Conservation (phyloP, 92 coral and sea anemone species). For the Siderastrea siderea region DNA sequence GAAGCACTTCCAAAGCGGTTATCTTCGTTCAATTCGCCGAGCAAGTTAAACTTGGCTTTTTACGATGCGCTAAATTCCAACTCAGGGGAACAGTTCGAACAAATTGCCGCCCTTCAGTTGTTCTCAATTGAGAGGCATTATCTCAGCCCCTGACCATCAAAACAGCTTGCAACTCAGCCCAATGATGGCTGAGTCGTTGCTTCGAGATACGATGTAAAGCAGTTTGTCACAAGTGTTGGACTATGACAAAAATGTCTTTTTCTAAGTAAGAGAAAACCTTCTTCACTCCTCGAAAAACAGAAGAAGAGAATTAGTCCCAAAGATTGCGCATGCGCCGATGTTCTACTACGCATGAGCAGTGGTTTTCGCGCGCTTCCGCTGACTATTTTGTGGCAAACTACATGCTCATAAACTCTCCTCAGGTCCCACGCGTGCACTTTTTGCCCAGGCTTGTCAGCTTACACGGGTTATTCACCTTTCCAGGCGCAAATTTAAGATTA, state of each 20-base stretch:
- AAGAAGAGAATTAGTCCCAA: conserved; percentile 70
- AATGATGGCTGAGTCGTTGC: conserved; percentile 11
- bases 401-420: conserved; percentile 34
- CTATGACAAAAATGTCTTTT: conserved; percentile 21
- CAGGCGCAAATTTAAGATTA: no score
- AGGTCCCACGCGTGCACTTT: conserved; percentile 16
- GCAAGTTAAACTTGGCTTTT: background rate
- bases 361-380: conserved; percentile 70
- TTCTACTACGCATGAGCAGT: conserved; percentile 72
- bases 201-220: background rate
- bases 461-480: no score
- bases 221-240: background rate
- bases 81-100: conserved; percentile 54
- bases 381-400: conserved; percentile 19
- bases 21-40: background rate
- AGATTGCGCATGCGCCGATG: conserved; percentile 84
- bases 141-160: conserved; percentile 40
- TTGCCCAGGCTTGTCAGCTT: no score
- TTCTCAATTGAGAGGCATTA: conserved; percentile 51
- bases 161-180: conserved; percentile 31
- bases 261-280: conserved; percentile 20
- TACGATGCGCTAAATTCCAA: conserved; percentile 48
- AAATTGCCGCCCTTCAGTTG: conserved; percentile 73
- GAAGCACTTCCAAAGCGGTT: conserved; percentile 25
- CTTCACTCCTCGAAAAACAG: conserved; percentile 79